Percentiles rank a stretch among this genome's conserved stretches.
Conservation (phyloP, 2,888 invertebrate species). For the Lasioglossum malachurum region DNA sequence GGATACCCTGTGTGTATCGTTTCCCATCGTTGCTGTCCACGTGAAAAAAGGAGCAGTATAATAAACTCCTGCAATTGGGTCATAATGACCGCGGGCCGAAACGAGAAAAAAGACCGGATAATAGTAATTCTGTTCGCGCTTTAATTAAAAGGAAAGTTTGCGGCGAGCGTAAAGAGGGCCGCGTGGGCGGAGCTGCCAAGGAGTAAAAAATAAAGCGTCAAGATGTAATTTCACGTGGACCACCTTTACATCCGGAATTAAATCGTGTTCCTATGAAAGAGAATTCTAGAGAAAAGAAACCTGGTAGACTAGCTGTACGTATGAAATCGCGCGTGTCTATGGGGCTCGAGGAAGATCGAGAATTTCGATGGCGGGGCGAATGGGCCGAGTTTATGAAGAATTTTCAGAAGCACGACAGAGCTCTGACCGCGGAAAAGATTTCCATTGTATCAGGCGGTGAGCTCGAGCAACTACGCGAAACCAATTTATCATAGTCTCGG, state of each 20-base stretch:
- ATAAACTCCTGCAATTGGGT: background rate
- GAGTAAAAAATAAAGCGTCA: background rate
- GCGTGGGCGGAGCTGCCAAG: background rate
- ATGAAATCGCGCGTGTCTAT: background rate
- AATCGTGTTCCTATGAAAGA: background rate
- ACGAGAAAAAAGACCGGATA: slow-evolving; percentile 8
- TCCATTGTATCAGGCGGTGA: slow-evolving; percentile 37
- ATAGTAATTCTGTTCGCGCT: slow-evolving; percentile 9
- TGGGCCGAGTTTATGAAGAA: background rate
- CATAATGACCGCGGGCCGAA: background rate
- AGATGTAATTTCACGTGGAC: slow-evolving; percentile 2
- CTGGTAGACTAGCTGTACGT: background rate
- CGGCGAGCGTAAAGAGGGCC: background rate
- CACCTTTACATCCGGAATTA: background rate
- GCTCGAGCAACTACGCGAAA: slow-evolving; percentile 34
- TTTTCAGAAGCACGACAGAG: background rate
- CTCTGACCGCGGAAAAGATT: slow-evolving; percentile 43
- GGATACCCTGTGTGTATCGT: background rate
- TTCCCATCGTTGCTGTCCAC: background rate
- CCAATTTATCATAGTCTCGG: slow-evolving; percentile 57
- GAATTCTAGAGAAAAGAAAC: background rate
- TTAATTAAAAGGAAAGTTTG: slow-evolving; percentile 11
- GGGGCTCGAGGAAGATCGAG: background rate
- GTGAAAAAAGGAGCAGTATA: background rate
- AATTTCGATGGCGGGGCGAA: background rate